Base-by-base conservation (phyloP, 1,140 invertebrate genomes). In the Drosophila tropicalis region DNA sequence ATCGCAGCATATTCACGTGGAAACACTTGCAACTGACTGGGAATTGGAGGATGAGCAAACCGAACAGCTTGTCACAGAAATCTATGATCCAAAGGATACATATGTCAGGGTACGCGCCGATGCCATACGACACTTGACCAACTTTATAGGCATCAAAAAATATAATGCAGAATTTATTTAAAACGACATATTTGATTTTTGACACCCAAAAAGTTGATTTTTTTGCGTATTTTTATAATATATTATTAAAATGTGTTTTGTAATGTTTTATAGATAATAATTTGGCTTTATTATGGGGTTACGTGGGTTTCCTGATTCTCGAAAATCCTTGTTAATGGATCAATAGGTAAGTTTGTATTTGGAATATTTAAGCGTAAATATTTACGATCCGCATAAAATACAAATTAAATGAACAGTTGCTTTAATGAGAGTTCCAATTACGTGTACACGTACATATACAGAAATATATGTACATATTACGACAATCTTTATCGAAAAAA, bases 71-170 rank as follows among this genome's bases (percentile, higher is more conserved):
- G 90, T 79, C 32, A 78, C 61, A 1, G 75, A 85, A 7, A 47
- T 91, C 1, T 90, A 85, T 47, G 81, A 91, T 12, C 81, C 90
- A 3, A 57, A 57, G 1, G 61, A 58, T 9, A 91, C 90, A 3
- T 91, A 85, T 47, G 58, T 91, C 4, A 69, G 65, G 19, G 68
- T 74, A 0, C 72, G 82, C 15, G 66, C 62, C 7, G 93, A 94
- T 78, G 94, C 94, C 7, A 90, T 94, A 13, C 71, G 93, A 22
- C 93, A 92, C 54, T 92, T 95, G 12, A 93, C 94, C n/a, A 91
- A 93, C 62, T 95, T 95, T 79, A 93, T 95, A 66, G 94, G 94
- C 17, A 92, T 92, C 9, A 94, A 94, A 62, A 92, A 92, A 51
- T 95, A 95, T 62, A 91, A 34, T 17, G 90, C 90, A 1, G 94